A percentile compares a stretch with the other conserved stretches of the same genome.
These are phyloP conservation scores for Melinaea menophilus DNA, from an alignment of 2,888 invertebrate species.

Conservation along the genomic window DNA sequence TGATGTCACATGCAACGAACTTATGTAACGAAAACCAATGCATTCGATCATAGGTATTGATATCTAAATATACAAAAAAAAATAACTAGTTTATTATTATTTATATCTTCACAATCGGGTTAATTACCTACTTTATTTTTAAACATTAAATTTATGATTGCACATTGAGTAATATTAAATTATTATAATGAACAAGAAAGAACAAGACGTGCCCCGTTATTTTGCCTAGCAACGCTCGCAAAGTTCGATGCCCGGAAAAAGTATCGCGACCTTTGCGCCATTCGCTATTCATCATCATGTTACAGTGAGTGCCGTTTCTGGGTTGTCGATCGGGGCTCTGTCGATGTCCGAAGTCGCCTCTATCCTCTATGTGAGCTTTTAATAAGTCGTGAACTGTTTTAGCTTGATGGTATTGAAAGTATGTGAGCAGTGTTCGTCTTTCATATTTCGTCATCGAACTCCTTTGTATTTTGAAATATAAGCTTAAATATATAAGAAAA, in stretches of 20 bases:
- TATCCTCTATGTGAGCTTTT: slow-evolving; percentile 26
- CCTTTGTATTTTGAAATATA: too few relatives aligned
- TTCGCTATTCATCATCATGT: slow-evolving; percentile 73
- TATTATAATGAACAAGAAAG: slow-evolving; percentile 20
- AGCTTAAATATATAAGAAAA: too few relatives aligned
- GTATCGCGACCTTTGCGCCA: slow-evolving; percentile 65
- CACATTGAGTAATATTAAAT: neutral
- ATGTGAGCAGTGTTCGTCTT: neutral
- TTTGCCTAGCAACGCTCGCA: slow-evolving; percentile 60
- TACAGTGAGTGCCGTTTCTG: slow-evolving; percentile 40
- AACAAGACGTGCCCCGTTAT: slow-evolving; percentile 59
- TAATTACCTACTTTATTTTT: neutral
- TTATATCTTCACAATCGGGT: slow-evolving; percentile 16
- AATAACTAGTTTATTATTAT: slow-evolving; percentile 11
- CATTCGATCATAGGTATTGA: neutral
- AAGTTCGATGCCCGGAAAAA: slow-evolving; percentile 72
- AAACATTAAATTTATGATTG: neutral
- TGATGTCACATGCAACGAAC: too few relatives aligned
- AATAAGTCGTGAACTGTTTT: slow-evolving; percentile 10
- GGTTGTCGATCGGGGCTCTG: slow-evolving; percentile 46
- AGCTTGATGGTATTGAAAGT: neutral
- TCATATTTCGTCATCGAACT: too few relatives aligned
- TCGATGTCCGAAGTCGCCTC: slow-evolving; percentile 27
- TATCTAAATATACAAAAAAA: neutral
- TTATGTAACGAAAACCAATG: neutral